Percentiles rank a stretch among this genome's conserved stretches.
phyloP scores from a whole-genome alignment of 2,797 vertebrate species.

The Coilia nasus region DNA sequence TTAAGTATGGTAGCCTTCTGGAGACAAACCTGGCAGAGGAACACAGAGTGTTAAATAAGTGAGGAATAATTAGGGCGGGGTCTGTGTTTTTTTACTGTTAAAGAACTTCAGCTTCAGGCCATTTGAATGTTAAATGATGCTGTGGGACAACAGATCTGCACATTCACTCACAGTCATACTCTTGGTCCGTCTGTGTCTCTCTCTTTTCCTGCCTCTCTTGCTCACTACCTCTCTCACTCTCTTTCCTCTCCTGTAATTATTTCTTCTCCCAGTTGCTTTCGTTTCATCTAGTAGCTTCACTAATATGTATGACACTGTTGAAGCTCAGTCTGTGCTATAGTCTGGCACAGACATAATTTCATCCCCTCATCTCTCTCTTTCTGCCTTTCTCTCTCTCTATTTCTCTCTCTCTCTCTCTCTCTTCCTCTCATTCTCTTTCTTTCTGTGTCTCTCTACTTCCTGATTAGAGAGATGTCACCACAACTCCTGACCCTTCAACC shows the following conservation, averaged over 20 bases:
- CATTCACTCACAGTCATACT: no score
- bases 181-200: no score
- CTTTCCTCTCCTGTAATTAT: not conserved
- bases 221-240: no score
- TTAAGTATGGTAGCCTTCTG: not conserved
- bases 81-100: not conserved
- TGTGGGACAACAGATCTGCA: not conserved
- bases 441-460: not conserved
- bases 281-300: not conserved
- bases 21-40: not conserved
- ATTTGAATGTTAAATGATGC: not conserved
- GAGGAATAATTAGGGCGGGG: not conserved
- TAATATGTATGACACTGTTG: not conserved
- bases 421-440: no score
- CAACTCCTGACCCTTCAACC: not conserved
- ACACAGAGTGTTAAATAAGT: not conserved
- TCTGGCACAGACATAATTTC: not conserved
- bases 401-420: no score
- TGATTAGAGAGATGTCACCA: conserved; percentile 9
- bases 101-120: not conserved
- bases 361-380: no score
- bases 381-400: no score
- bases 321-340: not conserved
- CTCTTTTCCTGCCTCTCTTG: no score
- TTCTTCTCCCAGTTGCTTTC: not conserved